These are phyloP conservation scores for Spilarctia lutea DNA, from an alignment of 2,888 invertebrate genomes.

Conservation along the genomic window DNA sequence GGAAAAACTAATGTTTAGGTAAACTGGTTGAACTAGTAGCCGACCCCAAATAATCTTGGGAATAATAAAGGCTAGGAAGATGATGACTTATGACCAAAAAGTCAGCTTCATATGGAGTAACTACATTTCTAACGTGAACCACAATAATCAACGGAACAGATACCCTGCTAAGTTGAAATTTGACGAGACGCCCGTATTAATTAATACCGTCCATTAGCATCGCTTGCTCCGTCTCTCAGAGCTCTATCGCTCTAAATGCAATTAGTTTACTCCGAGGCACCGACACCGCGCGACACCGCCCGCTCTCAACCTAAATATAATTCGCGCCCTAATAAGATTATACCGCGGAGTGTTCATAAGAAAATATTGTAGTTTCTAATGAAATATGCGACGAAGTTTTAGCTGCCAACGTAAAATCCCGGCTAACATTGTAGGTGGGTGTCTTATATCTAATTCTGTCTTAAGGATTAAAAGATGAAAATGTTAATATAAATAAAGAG, in stretches of 20 bases:
- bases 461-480: slow-evolving; percentile 35
- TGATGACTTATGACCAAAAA: neutral
- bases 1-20: too few species aligned
- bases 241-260: slow-evolving; percentile 81
- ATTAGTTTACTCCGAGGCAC: slow-evolving; percentile 75
- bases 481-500: slow-evolving; percentile 38
- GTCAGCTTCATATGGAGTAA: slow-evolving; percentile 7
- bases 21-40: too few species aligned
- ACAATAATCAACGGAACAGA: slow-evolving; percentile 64
- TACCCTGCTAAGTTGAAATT: slow-evolving; percentile 74
- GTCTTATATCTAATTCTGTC: slow-evolving; percentile 37
- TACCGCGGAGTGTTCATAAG: slow-evolving; percentile 73
- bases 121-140: slow-evolving; percentile 46
- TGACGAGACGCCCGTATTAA: slow-evolving; percentile 81
- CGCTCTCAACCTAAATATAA: slow-evolving; percentile 79
- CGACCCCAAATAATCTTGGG: too few species aligned
- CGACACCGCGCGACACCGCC: slow-evolving; percentile 75
- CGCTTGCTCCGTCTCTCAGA: slow-evolving; percentile 76
- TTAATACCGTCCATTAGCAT: slow-evolving; percentile 85
- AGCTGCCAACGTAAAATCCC: slow-evolving; percentile 35
- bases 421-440: slow-evolving; percentile 25
- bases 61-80: too few species aligned
- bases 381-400: slow-evolving; percentile 58
- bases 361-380: slow-evolving; percentile 73
- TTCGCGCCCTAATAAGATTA: slow-evolving; percentile 80